phyloP scores from a whole-genome alignment of 2,797 vertebrate species.

The Hemibagrus guttatus region DNA sequence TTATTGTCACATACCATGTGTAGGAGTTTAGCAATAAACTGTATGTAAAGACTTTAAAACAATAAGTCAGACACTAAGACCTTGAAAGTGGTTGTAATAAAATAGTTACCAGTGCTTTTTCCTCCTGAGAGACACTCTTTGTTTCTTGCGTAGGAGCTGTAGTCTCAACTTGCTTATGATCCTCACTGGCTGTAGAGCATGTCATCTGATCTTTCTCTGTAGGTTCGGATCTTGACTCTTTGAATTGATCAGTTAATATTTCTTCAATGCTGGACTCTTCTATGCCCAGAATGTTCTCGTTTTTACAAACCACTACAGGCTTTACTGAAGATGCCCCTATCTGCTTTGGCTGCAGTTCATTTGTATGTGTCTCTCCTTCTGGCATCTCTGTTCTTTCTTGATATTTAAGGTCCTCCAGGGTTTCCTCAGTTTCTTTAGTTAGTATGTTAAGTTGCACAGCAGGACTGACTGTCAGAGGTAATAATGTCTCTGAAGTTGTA shows the following conservation, averaged over 20 bases:
- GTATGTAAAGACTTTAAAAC: neutral
- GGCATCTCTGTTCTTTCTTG: neutral
- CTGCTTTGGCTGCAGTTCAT: neutral
- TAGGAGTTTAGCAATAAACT: neutral
- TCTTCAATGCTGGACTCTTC: slow-evolving; percentile 1
- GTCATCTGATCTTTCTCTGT: neutral
- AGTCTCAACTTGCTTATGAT: neutral
- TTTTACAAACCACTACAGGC: slow-evolving; percentile 5
- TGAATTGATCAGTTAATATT: neutral
- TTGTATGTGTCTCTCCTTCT: neutral
- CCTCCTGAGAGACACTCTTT: neutral
- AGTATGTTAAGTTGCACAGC: neutral
- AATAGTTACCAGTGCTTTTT: slow-evolving; percentile 19
- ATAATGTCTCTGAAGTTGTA: neutral
- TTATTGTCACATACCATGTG: neutral
- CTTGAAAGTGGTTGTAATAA: neutral
- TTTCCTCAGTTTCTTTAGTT: slow-evolving; percentile 2
- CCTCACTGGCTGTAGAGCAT: neutral
- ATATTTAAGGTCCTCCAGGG: neutral
- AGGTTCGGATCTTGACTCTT: neutral
- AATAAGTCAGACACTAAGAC: neutral
- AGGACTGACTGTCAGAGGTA: neutral
- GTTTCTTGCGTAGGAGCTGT: neutral
- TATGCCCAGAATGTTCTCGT: slow-evolving; percentile 15
- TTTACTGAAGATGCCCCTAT: neutral